Conservation (phyloP, 2,797 vertebrate species). For the Myiotriccus ornatus region DNA sequence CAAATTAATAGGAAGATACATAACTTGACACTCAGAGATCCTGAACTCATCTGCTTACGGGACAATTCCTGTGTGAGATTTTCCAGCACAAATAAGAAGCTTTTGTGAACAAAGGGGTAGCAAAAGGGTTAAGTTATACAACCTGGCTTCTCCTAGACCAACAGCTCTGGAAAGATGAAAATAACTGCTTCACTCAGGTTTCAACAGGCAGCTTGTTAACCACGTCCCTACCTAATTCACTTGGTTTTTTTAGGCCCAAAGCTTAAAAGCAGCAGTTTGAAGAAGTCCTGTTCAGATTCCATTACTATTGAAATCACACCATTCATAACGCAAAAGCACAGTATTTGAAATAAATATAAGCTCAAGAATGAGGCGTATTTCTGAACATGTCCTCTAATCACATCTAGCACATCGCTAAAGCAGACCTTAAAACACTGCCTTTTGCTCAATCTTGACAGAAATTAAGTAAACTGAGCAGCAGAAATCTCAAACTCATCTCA, state of each 20-base stretch:
- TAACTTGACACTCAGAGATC: background rate
- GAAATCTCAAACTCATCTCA: background rate
- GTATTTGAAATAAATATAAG: background rate
- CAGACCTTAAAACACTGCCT: background rate
- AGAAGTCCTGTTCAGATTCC: background rate
- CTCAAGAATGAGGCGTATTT: background rate
- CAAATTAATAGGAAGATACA: background rate
- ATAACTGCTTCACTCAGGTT: background rate
- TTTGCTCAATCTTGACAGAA: background rate
- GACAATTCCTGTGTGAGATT: background rate
- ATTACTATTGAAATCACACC: background rate
- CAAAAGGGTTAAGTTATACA: background rate
- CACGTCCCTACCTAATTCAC: background rate
- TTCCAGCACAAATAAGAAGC: background rate
- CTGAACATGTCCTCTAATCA: background rate
- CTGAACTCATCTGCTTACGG: background rate
- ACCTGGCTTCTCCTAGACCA: background rate
- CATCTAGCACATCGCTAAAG: background rate
- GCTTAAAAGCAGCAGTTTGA: background rate
- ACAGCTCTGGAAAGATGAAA: background rate
- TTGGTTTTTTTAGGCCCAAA: background rate
- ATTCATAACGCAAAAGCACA: rapidly evolving
- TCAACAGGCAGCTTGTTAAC: background rate
- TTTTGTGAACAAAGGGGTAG: background rate
- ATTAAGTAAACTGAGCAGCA: background rate